Conservation (phyloP, 2,888 invertebrate genomes). For the Oithona nana region DNA sequence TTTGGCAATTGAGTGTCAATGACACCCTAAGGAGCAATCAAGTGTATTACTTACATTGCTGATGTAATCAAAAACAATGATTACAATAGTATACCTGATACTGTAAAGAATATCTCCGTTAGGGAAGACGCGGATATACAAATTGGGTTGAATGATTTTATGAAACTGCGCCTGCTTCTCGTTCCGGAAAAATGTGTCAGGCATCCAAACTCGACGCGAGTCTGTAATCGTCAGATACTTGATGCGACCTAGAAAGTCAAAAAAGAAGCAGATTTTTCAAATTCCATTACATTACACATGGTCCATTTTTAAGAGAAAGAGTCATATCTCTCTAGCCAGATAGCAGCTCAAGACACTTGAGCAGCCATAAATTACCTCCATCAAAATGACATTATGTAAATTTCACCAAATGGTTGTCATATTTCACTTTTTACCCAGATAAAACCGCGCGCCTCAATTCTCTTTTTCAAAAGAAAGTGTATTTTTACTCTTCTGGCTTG, state of each 20-base stretch:
- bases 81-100: constrained; percentile 5
- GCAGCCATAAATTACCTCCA: too few species aligned
- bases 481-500: too few species aligned
- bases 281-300: neutral
- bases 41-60: too few species aligned
- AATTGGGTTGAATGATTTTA: constrained; percentile 16
- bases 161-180: constrained; percentile 15
- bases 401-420: too few species aligned
- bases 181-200: constrained; percentile 16
- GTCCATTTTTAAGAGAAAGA: neutral
- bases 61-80: too few species aligned
- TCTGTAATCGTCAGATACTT: constrained; percentile 17
- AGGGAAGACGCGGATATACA: constrained; percentile 16
- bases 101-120: constrained; percentile 17
- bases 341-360: too few species aligned
- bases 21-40: constrained; percentile 16
- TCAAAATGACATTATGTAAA: too few species aligned
- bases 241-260: constrained; percentile 14
- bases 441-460: too few species aligned
- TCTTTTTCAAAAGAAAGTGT: too few species aligned
- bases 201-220: constrained; percentile 16
- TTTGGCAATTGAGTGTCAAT: constrained; percentile 14
- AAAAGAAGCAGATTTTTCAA: neutral
- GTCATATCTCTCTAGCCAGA: neutral
- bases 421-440: too few species aligned